Percentiles rank a stretch among this genome's conserved stretches.
Evolutionary conservation across 2,888 invertebrate species (phyloP).

Genomic region (Taenaris catops): DNA sequence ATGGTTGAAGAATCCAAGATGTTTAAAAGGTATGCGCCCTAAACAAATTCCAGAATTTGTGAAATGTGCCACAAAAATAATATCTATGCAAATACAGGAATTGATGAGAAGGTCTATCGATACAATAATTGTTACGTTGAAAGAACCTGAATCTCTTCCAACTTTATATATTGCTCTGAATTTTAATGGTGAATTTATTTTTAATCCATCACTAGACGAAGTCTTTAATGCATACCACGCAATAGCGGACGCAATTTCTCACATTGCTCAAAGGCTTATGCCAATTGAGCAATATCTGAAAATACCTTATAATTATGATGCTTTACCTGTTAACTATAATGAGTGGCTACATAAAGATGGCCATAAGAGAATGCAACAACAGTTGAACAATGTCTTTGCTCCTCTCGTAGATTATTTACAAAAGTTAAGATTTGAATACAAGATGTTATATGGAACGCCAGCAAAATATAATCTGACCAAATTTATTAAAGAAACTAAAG

Average conservation of each 20-base stretch:
- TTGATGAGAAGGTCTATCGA: constrained; percentile 84
- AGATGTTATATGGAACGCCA: constrained; percentile 72
- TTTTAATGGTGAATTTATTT: constrained; percentile 74
- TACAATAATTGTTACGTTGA: constrained; percentile 78
- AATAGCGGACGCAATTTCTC: constrained; percentile 77
- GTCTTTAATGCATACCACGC: constrained; percentile 79
- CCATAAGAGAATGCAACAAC: constrained; percentile 67
- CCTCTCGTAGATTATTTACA: constrained; percentile 79
- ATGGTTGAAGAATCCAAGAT: constrained; percentile 72
- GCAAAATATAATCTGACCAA: constrained; percentile 61
- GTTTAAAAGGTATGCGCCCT: constrained; percentile 54
- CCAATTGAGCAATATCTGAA: constrained; percentile 75
- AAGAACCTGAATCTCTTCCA: constrained; percentile 76
- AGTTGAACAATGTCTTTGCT: constrained; percentile 74
- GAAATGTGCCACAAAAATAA: constrained; percentile 63
- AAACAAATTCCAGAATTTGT: constrained; percentile 59
- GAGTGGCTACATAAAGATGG: constrained; percentile 75
- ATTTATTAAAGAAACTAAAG: constrained; percentile 70
- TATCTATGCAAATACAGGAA: constrained; percentile 81
- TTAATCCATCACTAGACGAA: constrained; percentile 79
- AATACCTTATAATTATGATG: constrained; percentile 59
- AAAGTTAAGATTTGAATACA: constrained; percentile 74
- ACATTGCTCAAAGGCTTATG: constrained; percentile 79
- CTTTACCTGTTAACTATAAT: constrained; percentile 79
- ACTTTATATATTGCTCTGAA: constrained; percentile 80